Percentiles rank a stretch among this genome's conserved stretches.
Conservation (phyloP, 37 sponge, comb jelly and placozoan genomes). For the Ephydatia muelleri region DNA sequence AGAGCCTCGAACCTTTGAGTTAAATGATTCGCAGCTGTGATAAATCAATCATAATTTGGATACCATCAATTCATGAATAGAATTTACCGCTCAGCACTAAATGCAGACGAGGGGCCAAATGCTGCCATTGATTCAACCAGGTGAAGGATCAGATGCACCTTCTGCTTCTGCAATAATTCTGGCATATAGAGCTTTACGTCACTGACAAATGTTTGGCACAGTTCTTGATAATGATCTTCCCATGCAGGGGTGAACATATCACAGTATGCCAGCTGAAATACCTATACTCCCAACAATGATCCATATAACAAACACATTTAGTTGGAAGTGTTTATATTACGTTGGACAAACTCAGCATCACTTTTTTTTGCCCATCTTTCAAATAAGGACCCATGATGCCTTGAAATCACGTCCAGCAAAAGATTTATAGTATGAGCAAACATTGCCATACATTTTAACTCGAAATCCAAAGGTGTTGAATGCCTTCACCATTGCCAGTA, state of each 20-base stretch:
- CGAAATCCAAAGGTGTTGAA: conserved; percentile 25
- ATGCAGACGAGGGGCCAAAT: conserved; percentile 28
- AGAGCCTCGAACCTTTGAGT: background rate
- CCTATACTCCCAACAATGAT: background rate
- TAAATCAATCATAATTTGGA: background rate
- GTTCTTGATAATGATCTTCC: background rate
- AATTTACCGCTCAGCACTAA: conserved; percentile 35
- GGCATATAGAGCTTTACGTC: background rate
- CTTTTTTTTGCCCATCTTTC: background rate
- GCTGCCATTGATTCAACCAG: conserved; percentile 19
- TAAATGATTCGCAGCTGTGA: background rate
- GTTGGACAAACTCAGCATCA: background rate
- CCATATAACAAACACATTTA: background rate
- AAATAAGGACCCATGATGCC: conserved; percentile 11
- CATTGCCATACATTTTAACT: conserved; percentile 3
- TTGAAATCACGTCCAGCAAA: conserved; percentile 34
- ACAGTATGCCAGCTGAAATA: conserved; percentile 14
- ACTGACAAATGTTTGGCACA: conserved; percentile 13
- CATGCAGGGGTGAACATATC: background rate
- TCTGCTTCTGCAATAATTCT: conserved; percentile 14
- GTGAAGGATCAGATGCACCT: conserved; percentile 33
- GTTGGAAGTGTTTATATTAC: background rate
- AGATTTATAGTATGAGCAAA: conserved; percentile 11
- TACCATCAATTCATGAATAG: background rate
- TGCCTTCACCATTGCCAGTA: conserved; percentile 13